Percentiles rank a stretch among this genome's conserved stretches.
These are phyloP conservation scores for Antechinus stuartii DNA, from an alignment of 2,113 vertebrate genomes.

Conservation along the genomic window DNA sequence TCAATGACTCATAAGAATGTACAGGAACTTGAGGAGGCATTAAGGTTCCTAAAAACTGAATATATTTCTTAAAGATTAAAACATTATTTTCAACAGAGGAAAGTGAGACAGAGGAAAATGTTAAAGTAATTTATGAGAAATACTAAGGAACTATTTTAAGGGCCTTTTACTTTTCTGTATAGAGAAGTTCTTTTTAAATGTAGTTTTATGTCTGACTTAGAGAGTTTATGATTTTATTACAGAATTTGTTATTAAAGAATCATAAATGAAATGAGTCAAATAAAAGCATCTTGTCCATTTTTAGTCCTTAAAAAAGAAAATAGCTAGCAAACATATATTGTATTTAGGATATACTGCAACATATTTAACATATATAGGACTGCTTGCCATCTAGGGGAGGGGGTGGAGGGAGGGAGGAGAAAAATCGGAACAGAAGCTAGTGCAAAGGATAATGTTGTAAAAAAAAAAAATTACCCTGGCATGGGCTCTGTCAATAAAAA, in stretches of 20 bases:
- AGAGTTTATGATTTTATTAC: constrained; percentile 14
- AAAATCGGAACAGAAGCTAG: too few species aligned
- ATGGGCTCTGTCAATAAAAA: too few species aligned
- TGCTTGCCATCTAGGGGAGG: too few species aligned
- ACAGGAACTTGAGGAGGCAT: not conserved
- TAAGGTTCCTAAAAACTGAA: not conserved
- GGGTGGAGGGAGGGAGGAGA: too few species aligned
- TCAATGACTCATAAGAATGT: not conserved
- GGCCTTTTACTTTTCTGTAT: not conserved
- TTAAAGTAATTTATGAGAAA: not conserved
- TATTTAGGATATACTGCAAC: too few species aligned
- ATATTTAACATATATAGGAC: too few species aligned
- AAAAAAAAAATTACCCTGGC: too few species aligned
- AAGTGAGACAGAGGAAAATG: not conserved
- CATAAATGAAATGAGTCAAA: not conserved
- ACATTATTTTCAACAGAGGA: not conserved
- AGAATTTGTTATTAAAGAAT: not conserved
- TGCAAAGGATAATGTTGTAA: too few species aligned
- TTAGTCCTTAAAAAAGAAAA: not conserved
- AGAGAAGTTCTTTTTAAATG: constrained; percentile 19
- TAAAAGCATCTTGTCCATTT: not conserved
- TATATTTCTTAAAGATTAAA: not conserved
- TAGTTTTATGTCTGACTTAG: constrained; percentile 8
- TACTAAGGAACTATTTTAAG: constrained; percentile 11
- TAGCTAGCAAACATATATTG: too few species aligned